Conservation (phyloP, 2,113 vertebrate species). For the Oncorhynchus kisutch region DNA sequence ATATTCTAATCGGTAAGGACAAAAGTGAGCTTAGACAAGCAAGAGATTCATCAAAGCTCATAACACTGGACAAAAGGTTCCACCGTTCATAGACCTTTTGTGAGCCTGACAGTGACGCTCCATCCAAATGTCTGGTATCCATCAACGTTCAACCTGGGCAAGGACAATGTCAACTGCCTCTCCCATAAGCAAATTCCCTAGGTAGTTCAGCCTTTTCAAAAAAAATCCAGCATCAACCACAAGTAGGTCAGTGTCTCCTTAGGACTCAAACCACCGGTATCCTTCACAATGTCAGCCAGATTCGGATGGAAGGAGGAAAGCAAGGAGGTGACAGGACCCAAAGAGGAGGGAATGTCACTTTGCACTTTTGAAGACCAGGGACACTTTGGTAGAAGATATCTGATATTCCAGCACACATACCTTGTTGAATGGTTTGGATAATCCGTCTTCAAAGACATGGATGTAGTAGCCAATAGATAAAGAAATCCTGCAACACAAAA, state of each 20-base stretch:
- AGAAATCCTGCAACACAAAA: constrained; percentile 54
- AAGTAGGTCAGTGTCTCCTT: constrained; percentile 34
- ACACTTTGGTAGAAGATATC: constrained; percentile 7
- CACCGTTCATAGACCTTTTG: constrained; percentile 21
- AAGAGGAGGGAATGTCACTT: constrained; percentile 11
- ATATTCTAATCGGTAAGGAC: constrained; percentile 28
- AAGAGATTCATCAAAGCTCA: constrained; percentile 43
- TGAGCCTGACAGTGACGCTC: constrained; percentile 22
- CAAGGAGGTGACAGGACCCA: constrained; percentile 7
- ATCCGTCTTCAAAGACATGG: constrained; percentile 21
- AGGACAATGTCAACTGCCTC: constrained; percentile 54
- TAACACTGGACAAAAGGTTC: constrained; percentile 35
- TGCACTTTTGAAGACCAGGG: neutral
- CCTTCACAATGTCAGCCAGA: constrained; percentile 16
- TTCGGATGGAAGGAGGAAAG: neutral
- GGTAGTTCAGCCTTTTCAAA: constrained; percentile 24
- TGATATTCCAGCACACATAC: constrained; percentile 18
- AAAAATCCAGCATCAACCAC: constrained; percentile 39
- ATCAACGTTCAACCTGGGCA: constrained; percentile 42
- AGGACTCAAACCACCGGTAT: constrained; percentile 22
- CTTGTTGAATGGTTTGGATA: constrained; percentile 28
- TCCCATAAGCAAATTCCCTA: constrained; percentile 42
- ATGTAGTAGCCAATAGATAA: constrained; percentile 20
- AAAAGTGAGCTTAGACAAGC: constrained; percentile 20
- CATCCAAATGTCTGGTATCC: constrained; percentile 34